Conservation (phyloP, 2,797 vertebrate species). For the Hippocampus kuda region DNA sequence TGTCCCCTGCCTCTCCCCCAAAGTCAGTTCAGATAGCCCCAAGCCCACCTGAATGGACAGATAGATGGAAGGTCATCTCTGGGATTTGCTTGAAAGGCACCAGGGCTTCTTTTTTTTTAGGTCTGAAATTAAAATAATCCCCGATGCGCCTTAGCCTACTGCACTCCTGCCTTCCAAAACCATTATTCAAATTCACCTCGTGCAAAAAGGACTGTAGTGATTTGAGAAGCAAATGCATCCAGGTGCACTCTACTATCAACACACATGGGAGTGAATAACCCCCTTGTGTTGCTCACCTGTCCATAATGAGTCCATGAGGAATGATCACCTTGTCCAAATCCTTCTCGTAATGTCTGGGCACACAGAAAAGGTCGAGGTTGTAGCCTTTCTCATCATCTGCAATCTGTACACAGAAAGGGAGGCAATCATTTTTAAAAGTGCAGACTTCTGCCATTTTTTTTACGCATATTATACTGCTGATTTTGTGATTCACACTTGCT, state of each 20-base stretch:
- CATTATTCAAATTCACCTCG: constrained; percentile 19
- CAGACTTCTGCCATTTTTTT: neutral
- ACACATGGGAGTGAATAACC: no score
- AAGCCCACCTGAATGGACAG: no score
- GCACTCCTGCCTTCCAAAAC: constrained; percentile 3
- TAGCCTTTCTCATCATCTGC: constrained; percentile 66
- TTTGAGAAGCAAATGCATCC: constrained; percentile 30
- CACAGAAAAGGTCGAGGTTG: constrained; percentile 71
- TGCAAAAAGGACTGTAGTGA: constrained; percentile 7
- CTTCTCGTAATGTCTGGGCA: constrained; percentile 74
- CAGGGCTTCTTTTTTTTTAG: neutral
- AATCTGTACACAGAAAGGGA: constrained; percentile 53
- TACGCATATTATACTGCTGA: neutral
- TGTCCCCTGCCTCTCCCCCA: no score
- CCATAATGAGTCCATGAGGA: constrained; percentile 77
- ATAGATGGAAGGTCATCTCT: no score
- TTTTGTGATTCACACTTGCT: neutral
- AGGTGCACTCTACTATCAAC: neutral
- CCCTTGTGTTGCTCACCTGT: constrained; percentile 57
- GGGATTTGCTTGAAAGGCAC: neutral
- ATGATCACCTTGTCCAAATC: constrained; percentile 75
- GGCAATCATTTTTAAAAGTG: no score
- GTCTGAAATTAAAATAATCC: neutral
- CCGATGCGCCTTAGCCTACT: neutral
- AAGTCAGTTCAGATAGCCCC: no score